Percentiles rank a stretch among this genome's conserved stretches.
Conservation (phyloP, 2,888 invertebrate species). For the Drosophila parthenogenetica region DNA sequence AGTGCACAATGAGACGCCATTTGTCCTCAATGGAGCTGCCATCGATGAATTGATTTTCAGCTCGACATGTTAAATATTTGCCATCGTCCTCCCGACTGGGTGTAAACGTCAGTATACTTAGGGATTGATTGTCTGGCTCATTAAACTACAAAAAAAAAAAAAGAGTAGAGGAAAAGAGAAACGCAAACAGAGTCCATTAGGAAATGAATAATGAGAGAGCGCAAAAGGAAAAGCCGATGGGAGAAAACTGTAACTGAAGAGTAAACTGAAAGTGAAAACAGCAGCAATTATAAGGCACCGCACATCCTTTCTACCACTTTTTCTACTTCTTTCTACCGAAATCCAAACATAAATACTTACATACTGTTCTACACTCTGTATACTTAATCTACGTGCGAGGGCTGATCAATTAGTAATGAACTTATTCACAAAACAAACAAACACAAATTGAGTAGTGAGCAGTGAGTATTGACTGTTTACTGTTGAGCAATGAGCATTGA, state of each 20-base stretch:
- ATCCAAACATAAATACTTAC: background rate
- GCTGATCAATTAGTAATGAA: slow-evolving; percentile 53
- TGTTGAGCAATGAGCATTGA: background rate
- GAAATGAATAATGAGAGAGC: slow-evolving; percentile 77
- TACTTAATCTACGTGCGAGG: slow-evolving; percentile 21
- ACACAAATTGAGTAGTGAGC: slow-evolving; percentile 20
- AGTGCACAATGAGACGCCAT: slow-evolving; percentile 94
- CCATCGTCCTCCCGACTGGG: slow-evolving; percentile 95
- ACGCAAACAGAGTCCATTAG: slow-evolving; percentile 77
- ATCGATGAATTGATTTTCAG: slow-evolving; percentile 93
- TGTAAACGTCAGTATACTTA: slow-evolving; percentile 93
- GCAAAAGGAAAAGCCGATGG: slow-evolving; percentile 39
- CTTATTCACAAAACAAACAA: slow-evolving; percentile 30
- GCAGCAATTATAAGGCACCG: slow-evolving; percentile 70
- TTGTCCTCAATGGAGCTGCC: slow-evolving; percentile 94
- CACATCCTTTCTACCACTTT: slow-evolving; percentile 23
- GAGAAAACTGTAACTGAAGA: slow-evolving; percentile 25
- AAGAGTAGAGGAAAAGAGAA: slow-evolving; percentile 28
- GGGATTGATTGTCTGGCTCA: slow-evolving; percentile 92
- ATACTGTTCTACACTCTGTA: background rate
- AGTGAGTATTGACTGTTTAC: background rate
- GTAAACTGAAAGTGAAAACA: slow-evolving; percentile 57
- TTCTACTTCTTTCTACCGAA: background rate
- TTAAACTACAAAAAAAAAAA: slow-evolving; percentile 88
- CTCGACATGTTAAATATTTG: slow-evolving; percentile 94